These are phyloP conservation scores for Limnephilus lunatus DNA, from an alignment of 2,888 invertebrate species.

Conservation along the genomic window DNA sequence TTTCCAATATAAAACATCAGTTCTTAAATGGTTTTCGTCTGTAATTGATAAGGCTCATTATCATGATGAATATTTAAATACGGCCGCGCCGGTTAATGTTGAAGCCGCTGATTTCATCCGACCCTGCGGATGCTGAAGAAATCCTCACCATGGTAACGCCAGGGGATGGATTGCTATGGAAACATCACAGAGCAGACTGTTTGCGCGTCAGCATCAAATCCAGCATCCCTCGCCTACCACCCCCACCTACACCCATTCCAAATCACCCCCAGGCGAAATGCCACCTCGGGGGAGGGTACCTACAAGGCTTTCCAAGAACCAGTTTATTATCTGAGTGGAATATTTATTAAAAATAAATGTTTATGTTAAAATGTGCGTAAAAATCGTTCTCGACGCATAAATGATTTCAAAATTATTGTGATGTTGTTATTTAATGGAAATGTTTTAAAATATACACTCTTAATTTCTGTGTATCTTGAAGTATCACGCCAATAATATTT, in stretches of 20 bases:
- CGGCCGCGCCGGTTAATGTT: slow-evolving; percentile 8
- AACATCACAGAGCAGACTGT: slow-evolving; percentile 64
- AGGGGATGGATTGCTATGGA: slow-evolving; percentile 65
- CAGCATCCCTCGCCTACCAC: not conserved
- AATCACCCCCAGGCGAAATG: not conserved
- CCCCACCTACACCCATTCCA: slow-evolving; percentile 45
- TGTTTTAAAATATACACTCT: not conserved
- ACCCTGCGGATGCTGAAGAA: slow-evolving; percentile 57
- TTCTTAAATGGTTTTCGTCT: not conserved
- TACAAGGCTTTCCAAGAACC: slow-evolving; percentile 49
- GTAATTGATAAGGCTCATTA: slow-evolving; percentile 39
- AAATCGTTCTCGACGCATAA: not conserved
- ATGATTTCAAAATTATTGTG: not conserved
- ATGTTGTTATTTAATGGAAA: not conserved
- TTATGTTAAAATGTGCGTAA: not conserved
- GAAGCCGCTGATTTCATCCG: slow-evolving; percentile 10
- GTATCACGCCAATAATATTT: not conserved
- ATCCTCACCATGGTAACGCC: slow-evolving; percentile 64
- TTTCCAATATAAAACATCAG: not conserved
- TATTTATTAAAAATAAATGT: slow-evolving; percentile 41
- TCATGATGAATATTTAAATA: slow-evolving; percentile 19
- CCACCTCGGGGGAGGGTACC: not conserved
- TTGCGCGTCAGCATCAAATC: slow-evolving; percentile 62
- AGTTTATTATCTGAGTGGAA: slow-evolving; percentile 35
- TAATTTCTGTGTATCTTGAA: not conserved